Percentiles rank a stretch among this genome's conserved stretches.
phyloP scores from a whole-genome alignment of 1,140 invertebrate species.

The Formica exsecta region DNA sequence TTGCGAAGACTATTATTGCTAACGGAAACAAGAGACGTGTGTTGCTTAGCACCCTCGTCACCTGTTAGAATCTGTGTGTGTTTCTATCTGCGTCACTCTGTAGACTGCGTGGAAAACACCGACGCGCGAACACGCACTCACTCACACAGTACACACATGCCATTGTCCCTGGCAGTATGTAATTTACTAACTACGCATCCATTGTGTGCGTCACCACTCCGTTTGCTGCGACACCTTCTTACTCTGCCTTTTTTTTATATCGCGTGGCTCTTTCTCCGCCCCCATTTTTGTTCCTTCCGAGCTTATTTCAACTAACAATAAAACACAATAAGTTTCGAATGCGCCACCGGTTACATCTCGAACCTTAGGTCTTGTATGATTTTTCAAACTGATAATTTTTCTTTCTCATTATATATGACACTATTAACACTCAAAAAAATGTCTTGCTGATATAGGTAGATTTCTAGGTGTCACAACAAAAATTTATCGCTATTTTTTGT shows the following conservation, averaged over 20 bases:
- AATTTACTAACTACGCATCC: constrained; percentile 81
- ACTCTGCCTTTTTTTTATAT: constrained; percentile 55
- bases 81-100: constrained; percentile 12
- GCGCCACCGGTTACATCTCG: background rate
- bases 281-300: constrained; percentile 11
- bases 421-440: too few species aligned
- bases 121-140: constrained; percentile 42
- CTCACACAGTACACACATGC: constrained; percentile 54
- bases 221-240: constrained; percentile 73
- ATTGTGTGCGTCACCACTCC: constrained; percentile 76
- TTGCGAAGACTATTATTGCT: background rate
- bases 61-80: constrained; percentile 6
- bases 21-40: background rate
- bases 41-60: constrained; percentile 18
- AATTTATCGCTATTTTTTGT: too few species aligned
- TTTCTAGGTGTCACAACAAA: too few species aligned
- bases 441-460: too few species aligned
- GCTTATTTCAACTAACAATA: constrained; percentile 7
- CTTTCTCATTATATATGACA: background rate
- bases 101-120: constrained; percentile 22
- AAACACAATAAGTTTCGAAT: constrained; percentile 13
- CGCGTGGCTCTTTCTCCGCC: background rate
- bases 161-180: constrained; percentile 76
- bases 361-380: background rate
- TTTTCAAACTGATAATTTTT: background rate